A percentile compares a stretch with the other conserved stretches of the same genome.
Conservation (phyloP, 2,797 vertebrate species). For the Knipowitschia caucasica region DNA sequence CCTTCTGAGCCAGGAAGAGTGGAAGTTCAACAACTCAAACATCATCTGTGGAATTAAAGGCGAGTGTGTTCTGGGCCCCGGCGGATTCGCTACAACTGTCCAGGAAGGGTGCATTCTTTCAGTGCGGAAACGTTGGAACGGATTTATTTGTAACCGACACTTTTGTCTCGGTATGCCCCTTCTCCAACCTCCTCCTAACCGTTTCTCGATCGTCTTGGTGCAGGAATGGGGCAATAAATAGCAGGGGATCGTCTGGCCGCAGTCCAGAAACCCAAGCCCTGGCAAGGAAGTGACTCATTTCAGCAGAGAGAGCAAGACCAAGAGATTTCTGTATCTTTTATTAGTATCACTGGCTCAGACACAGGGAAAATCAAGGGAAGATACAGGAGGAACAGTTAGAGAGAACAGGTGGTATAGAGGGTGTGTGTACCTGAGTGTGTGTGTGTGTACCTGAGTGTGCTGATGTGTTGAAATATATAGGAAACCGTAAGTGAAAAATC, state of each 20-base stretch:
- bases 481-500: too few species aligned
- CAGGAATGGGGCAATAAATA: constrained; percentile 81
- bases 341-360: constrained; percentile 86
- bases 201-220: constrained; percentile 48
- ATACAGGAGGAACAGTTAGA: constrained; percentile 18
- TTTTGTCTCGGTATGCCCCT: constrained; percentile 32
- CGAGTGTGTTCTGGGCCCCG: constrained; percentile 68
- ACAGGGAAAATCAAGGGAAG: constrained; percentile 77
- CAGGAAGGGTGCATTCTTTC: constrained; percentile 47
- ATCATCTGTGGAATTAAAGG: constrained; percentile 71
- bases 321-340: constrained; percentile 79
- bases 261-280: constrained; percentile 73
- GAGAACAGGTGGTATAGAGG: too few species aligned
- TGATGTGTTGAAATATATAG: constrained; percentile 10
- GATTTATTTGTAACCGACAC: constrained; percentile 26
- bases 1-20: constrained; percentile 52
- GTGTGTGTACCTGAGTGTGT: constrained; percentile 52
- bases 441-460: constrained; percentile 27
- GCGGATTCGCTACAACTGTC: constrained; percentile 68
- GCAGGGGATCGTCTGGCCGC: constrained; percentile 78
- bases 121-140: constrained; percentile 6
- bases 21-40: constrained; percentile 55
- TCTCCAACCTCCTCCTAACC: constrained; percentile 62
- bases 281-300: constrained; percentile 79
- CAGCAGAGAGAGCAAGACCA: constrained; percentile 50